Percentiles rank a stretch among this genome's conserved stretches.
These are phyloP conservation scores for Spea hammondii DNA, from an alignment of 2,797 vertebrate species.

Conservation along the genomic window DNA sequence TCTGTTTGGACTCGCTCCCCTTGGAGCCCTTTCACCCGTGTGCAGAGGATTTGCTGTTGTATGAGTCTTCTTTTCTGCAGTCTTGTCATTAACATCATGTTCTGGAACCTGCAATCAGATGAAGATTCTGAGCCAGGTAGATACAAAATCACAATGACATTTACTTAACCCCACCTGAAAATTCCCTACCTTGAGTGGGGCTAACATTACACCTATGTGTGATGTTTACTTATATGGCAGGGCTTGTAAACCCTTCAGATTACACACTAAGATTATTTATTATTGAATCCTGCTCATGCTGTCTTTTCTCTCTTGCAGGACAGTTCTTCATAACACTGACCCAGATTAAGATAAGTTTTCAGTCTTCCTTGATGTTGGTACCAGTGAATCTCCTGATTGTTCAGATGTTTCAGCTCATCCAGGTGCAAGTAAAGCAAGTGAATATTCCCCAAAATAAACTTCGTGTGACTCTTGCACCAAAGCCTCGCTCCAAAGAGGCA, in stretches of 20 bases:
- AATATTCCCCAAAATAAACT: conserved; percentile 4
- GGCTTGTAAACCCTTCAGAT: too few species aligned
- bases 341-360: conserved; percentile 53
- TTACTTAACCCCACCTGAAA: too few species aligned
- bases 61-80: conserved; percentile 58
- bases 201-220: too few species aligned
- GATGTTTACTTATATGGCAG: too few species aligned
- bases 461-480: neutral
- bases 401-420: conserved; percentile 54
- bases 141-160: too few species aligned
- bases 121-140: conserved; percentile 31
- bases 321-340: conserved; percentile 54
- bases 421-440: conserved; percentile 29
- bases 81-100: conserved; percentile 60
- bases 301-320: neutral
- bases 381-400: conserved; percentile 52
- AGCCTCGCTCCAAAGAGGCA: neutral
- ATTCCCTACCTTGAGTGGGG: too few species aligned
- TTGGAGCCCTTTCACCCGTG: conserved; percentile 58
- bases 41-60: conserved; percentile 61
- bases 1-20: conserved; percentile 56
- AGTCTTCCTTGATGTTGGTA: conserved; percentile 54
- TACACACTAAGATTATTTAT: neutral
- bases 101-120: conserved; percentile 54
- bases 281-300: neutral